Base-by-base conservation (phyloP, 1,140 invertebrate genomes). In the Micrasema longulum region DNA sequence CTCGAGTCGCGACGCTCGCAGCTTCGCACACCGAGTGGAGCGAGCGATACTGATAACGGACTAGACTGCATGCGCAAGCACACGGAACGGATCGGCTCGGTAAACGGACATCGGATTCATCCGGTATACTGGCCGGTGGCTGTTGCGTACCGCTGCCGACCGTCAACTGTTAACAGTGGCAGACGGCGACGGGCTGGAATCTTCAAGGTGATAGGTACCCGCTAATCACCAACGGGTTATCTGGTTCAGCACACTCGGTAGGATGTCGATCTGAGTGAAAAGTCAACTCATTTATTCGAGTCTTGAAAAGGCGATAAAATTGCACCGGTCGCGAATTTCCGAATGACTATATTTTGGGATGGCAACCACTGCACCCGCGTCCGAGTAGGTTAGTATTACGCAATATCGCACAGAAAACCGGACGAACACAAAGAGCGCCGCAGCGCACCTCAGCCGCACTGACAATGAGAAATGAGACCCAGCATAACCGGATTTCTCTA, bases 401-500 rank as follows among this genome's bases (percentile, higher is more conserved):
- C 18, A 48, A 48, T 48, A 48, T 48, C n/a, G 7, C 7, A 14
- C 23, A 31, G 26, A 36, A 12, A 31, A 60, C 11, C 36, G 36
- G 35, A 60, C 35, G 41, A 38, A 47, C 41, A 64, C 60, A 64
- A 47, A 64, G 60, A 45, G 31, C 43, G 26, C 26, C 22, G 41
- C 22, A 64, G 20, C 41, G 43, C 43, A 47, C 60, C 60, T 47
- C 22, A 41, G 22, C 22, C 60, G 60, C 43, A 20, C 60, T 18
- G 55, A 64, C 43, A 64, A 64, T 47, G 16, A 64, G 43, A 43
- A 64, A 64, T 31, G 10, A 64, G 43, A 43, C 60, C 60, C 20
- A 47, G 60, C 60, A n/a, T n/a, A 64, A 64, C 60, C 60, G 43
- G 60, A 64, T 64, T 64, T 47, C 41, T 47, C 60, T 45, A 64